These are phyloP conservation scores for Myodes glareolus DNA, from an alignment of 2,113 vertebrate genomes.

Conservation along the genomic window DNA sequence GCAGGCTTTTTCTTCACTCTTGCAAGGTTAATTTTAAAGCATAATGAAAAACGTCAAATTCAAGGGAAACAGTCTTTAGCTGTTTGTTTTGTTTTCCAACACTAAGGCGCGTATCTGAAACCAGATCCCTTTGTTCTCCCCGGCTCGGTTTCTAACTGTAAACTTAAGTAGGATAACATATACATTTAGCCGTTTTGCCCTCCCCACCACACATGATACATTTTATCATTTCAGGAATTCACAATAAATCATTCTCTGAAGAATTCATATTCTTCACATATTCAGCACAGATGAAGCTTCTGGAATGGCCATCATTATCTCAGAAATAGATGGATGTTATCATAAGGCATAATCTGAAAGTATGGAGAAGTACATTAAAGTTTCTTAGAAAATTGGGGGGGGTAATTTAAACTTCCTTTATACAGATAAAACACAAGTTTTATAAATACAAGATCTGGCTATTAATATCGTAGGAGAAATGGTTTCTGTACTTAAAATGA, in stretches of 20 bases:
- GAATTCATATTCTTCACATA: too few species aligned
- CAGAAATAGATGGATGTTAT: not conserved
- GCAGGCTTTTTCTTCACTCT: not conserved
- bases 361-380: not conserved
- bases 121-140: constrained; percentile 35
- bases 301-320: constrained; percentile 10
- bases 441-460: not conserved
- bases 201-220: not conserved
- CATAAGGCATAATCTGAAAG: not conserved
- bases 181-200: not conserved
- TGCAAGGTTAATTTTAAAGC: not conserved
- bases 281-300: not conserved
- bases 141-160: not conserved
- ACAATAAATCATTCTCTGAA: constrained; percentile 51
- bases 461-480: not conserved
- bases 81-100: constrained; percentile 64
- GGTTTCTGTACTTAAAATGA: not conserved
- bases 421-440: not conserved
- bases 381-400: not conserved
- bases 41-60: constrained; percentile 56
- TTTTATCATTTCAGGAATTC: constrained; percentile 17
- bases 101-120: constrained; percentile 15
- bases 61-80: constrained; percentile 11
- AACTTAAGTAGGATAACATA: constrained; percentile 45
- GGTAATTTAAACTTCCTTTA: not conserved